Evolutionary conservation across 2,888 invertebrate genomes (phyloP).

Genomic region (Smittia aterrima): DNA sequence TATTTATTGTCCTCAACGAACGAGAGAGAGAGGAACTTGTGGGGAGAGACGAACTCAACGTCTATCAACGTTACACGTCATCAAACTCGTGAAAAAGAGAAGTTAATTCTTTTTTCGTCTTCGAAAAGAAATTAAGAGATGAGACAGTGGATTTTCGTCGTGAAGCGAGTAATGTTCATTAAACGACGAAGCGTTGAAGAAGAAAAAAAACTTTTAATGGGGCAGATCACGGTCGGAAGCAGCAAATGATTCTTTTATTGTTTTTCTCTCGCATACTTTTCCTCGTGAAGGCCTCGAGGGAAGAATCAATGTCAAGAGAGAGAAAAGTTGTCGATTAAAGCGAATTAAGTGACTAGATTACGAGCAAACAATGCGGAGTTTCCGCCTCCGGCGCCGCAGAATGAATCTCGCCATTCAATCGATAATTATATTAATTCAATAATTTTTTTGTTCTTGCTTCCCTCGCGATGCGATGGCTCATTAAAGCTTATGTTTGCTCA

Average conservation of each 20-base stretch:
- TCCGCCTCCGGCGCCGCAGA: too few relatives aligned
- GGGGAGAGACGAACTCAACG: not conserved
- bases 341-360: conserved; percentile 4
- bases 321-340: not conserved
- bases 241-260: conserved; percentile 13
- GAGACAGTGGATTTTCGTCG: conserved; percentile 8
- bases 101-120: conserved; percentile 2
- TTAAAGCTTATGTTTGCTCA: not conserved
- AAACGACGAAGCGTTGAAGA: not conserved
- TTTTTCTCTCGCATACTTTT: conserved; percentile 1
- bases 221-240: conserved; percentile 22
- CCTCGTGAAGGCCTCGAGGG: not conserved
- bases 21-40: not conserved
- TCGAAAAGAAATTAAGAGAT: conserved; percentile 18
- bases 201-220: conserved; percentile 20
- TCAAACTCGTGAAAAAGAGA: not conserved
- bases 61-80: not conserved
- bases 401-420: too few relatives aligned
- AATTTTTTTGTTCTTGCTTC: not conserved
- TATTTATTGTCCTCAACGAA: not conserved
- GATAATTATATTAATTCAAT: conserved; percentile 4
- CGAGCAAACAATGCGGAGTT: not conserved
- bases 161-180: conserved; percentile 15
- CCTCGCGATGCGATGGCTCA: not conserved
- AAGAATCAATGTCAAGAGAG: conserved; percentile 6